Conservation (phyloP, 2,113 vertebrate genomes). For the Hippopotamus amphibius region DNA sequence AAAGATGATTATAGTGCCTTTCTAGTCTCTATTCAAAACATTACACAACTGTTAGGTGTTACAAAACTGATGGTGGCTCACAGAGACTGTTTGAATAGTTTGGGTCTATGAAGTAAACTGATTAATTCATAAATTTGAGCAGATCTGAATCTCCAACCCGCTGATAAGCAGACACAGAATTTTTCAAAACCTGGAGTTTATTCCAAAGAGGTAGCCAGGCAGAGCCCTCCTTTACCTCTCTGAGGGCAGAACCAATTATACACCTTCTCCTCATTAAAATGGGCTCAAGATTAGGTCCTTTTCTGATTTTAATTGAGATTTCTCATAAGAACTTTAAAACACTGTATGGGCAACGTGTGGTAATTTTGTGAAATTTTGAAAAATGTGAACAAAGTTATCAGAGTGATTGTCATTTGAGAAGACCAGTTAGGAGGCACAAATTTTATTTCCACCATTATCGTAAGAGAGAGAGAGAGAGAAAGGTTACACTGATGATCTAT, state of each 20-base stretch:
- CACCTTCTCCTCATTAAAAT: neutral
- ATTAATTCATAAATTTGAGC: neutral
- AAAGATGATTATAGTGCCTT: neutral
- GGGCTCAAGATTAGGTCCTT: neutral
- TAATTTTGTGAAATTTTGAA: neutral
- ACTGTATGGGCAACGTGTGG: neutral
- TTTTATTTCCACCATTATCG: neutral
- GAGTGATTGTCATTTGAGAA: neutral
- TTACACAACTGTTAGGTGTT: neutral
- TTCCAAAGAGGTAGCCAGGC: neutral
- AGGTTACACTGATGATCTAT: neutral
- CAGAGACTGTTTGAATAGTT: neutral
- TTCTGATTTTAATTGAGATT: constrained; percentile 16
- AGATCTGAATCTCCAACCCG: neutral
- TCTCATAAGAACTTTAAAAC: constrained; percentile 12
- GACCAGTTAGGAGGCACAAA: neutral
- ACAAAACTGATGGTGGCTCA: neutral
- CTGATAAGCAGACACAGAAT: neutral
- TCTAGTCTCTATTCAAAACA: neutral
- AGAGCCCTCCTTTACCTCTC: neutral
- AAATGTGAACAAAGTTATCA: neutral
- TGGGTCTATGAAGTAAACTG: neutral
- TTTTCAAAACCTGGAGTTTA: neutral
- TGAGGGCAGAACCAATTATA: neutral
- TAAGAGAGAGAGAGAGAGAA: neutral